These are phyloP conservation scores for Myioborus miniatus DNA, from an alignment of 2,797 vertebrate genomes.

Conservation along the genomic window DNA sequence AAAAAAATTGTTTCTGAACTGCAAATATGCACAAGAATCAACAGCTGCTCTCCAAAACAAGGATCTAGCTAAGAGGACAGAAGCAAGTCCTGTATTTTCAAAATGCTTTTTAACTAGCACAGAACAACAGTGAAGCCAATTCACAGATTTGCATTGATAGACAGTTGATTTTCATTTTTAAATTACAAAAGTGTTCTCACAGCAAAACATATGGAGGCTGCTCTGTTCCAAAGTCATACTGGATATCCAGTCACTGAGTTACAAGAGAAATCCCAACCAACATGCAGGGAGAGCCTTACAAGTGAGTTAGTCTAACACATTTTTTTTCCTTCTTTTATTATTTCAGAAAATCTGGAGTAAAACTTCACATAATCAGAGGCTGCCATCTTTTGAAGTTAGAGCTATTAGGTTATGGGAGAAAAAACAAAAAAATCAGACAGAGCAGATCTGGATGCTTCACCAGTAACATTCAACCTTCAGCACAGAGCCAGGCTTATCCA, in stretches of 20 bases:
- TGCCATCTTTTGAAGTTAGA: not conserved
- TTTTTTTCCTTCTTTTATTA: not conserved
- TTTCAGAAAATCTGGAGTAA: constrained; percentile 13
- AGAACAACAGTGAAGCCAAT: not conserved
- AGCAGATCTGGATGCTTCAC: not conserved
- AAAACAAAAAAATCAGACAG: not conserved
- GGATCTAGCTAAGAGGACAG: not conserved
- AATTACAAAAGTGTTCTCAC: not conserved
- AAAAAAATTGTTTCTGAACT: not conserved
- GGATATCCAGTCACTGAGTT: not conserved
- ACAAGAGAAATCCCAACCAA: not conserved
- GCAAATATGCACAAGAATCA: not conserved
- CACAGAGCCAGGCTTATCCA: not conserved
- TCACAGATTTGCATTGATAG: not conserved
- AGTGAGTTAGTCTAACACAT: not conserved
- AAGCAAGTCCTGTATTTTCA: not conserved
- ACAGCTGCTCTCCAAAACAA: not conserved
- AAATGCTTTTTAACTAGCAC: not conserved
- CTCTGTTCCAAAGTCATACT: not conserved
- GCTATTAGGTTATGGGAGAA: not conserved
- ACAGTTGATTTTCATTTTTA: not conserved
- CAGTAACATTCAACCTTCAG: not conserved
- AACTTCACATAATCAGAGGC: not conserved
- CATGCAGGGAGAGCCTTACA: not conserved
- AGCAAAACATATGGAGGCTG: not conserved